Base-by-base conservation (phyloP, 1,140 invertebrate species). In the Musca vetustissima region DNA sequence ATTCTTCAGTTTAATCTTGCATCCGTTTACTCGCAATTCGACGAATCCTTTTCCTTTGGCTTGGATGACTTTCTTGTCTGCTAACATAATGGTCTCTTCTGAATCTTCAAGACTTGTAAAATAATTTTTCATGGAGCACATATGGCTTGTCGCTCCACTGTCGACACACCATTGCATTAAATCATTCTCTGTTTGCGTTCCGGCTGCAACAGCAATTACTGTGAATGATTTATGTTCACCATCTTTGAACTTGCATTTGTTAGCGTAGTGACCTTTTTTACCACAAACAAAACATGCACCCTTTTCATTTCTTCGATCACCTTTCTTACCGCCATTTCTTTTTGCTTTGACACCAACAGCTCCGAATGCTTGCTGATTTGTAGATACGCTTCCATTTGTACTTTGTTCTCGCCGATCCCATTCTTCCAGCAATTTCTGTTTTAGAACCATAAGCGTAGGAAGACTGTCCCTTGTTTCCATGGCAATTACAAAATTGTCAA, bases 351-450 rank as follows among this genome's bases (percentile, higher is more conserved):
- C 64, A 43, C 47, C 67, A 13, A 19, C 71, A 15, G 0, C 14
- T 36, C 36, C 65, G 66, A 66, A 74, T 59, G 43, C 73, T 72
- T 13, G 66, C 55, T 43, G 73, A 66, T 13, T 36, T 65, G 7
- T 67, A 69, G 53, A 68, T 73, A 49, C 73, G 28, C 28, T 28
- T 28, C 28, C 28, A 28, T 8, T 28, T 3, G 28, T 32, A 11
- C 14, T 4, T 66, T 48, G 4, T 7, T 19, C 9, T 48, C 47
- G 15, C 1, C 57, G 17, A n/a, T 68, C 47, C n/a, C 50, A 59
- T 66, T 68, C 59, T 50, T 71, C 70, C 19, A 68, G 6, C 4
- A 67, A n/a, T 17, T 70, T 70, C 14, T 43, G 4, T 43, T 32
- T 70, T 50, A 67, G 19, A 11, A 52, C 48, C 17, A 32, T 22